A percentile compares a stretch with the other conserved stretches of the same genome.
These are phyloP conservation scores for Anoplophora glabripennis DNA, from an alignment of 1,140 invertebrate species.

Conservation along the genomic window DNA sequence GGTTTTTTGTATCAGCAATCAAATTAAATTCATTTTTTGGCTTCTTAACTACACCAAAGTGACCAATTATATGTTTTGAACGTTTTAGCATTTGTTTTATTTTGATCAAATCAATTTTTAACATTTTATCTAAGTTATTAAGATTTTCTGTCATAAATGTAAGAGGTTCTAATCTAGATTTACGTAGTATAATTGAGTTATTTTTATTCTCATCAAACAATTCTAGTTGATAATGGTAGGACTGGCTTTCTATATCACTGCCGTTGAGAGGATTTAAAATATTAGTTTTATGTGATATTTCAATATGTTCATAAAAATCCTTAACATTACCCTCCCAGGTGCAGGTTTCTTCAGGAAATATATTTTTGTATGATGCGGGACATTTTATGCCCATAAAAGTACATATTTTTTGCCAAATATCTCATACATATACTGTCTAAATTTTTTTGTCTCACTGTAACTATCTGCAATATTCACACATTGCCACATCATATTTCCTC, in stretches of 20 bases:
- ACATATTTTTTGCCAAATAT: constrained; percentile 17
- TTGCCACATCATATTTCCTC: constrained; percentile 23
- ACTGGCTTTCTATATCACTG: constrained; percentile 25
- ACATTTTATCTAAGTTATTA: constrained; percentile 4
- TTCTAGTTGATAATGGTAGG: constrained; percentile 27
- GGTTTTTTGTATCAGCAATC: constrained; percentile 6
- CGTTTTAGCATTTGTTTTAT: constrained; percentile 17
- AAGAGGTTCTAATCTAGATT: constrained; percentile 17
- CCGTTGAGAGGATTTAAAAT: constrained; percentile 22
- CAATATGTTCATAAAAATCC: constrained; percentile 11
- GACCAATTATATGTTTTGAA: constrained; percentile 6
- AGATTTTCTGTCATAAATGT: constrained; percentile 1
- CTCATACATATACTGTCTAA: constrained; percentile 21
- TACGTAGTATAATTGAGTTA: constrained; percentile 22
- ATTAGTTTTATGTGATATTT: constrained; percentile 9
- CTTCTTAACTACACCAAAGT: constrained; percentile 27
- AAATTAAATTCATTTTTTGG: constrained; percentile 23
- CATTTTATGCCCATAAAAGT: constrained; percentile 11
- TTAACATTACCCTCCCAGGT: constrained; percentile 20
- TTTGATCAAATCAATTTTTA: constrained; percentile 16
- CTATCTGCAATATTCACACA: not conserved
- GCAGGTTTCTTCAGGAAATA: constrained; percentile 13
- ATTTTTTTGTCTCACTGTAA: constrained; percentile 1
- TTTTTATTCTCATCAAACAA: constrained; percentile 18
- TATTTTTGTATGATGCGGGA: constrained; percentile 11